These are phyloP conservation scores for Plodia interpunctella DNA, from an alignment of 1,140 invertebrate species.

Conservation along the genomic window DNA sequence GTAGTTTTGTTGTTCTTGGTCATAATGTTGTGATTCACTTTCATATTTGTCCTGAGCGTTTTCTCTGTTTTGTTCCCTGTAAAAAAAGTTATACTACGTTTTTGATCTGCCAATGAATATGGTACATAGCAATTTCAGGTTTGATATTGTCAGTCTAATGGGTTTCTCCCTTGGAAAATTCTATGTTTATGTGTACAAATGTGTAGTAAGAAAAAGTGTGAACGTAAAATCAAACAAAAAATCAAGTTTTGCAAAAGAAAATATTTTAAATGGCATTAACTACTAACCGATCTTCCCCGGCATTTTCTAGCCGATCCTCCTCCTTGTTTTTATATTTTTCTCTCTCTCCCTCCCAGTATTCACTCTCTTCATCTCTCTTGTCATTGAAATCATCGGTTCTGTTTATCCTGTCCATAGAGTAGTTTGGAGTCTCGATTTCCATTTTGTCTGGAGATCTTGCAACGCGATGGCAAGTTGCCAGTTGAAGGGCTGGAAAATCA, in stretches of 20 bases:
- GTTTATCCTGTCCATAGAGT: conserved; percentile 4
- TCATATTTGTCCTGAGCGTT: conserved; percentile 16
- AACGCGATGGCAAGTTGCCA: conserved; percentile 5
- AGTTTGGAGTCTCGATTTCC: conserved; percentile 13
- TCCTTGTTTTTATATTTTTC: conserved; percentile 10
- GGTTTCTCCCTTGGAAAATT: too few relatives aligned
- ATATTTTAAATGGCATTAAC: background rate
- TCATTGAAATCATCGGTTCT: conserved; percentile 12
- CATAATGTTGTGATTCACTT: conserved; percentile 16
- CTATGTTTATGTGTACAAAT: too few relatives aligned
- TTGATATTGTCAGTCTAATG: too few relatives aligned
- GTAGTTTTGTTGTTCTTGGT: conserved; percentile 15
- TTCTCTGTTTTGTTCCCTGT: conserved; percentile 21
- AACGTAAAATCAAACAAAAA: too few relatives aligned
- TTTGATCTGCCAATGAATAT: background rate
- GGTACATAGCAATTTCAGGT: too few relatives aligned
- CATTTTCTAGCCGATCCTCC: background rate
- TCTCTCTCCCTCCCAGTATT: conserved; percentile 18
- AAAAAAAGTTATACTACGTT: background rate
- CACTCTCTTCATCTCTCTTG: conserved; percentile 10
- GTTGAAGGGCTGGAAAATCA: background rate
- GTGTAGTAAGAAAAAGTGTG: too few relatives aligned
- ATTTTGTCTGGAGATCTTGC: conserved; percentile 17
- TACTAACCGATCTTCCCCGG: conserved; percentile 7
- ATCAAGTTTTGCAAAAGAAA: too few relatives aligned